Evolutionary conservation across 2,888 invertebrate genomes (phyloP).

Genomic region (Hirtodrosophila alboralis): DNA sequence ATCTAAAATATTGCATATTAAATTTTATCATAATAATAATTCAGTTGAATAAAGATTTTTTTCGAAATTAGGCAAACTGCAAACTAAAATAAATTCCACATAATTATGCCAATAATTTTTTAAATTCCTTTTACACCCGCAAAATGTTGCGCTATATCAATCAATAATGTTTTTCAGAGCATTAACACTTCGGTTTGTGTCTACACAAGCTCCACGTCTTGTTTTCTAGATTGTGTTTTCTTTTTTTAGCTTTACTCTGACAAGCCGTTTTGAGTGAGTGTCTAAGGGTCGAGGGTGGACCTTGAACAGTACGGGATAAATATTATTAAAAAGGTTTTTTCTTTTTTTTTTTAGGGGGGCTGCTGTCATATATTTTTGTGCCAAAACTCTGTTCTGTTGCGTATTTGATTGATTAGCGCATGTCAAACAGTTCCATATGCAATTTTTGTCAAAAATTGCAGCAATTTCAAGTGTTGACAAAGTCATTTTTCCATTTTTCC

Average conservation of each 20-base stretch:
- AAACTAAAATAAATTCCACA: too few relatives aligned
- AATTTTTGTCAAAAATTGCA: slow-evolving; percentile 32
- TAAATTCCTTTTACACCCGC: too few relatives aligned
- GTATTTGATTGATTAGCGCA: slow-evolving; percentile 68
- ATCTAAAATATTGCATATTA: too few relatives aligned
- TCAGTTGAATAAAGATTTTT: too few relatives aligned
- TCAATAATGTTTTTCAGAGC: slow-evolving; percentile 28
- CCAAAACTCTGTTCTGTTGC: background rate
- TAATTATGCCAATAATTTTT: too few relatives aligned
- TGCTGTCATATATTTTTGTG: slow-evolving; percentile 57
- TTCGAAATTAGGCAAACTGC: too few relatives aligned
- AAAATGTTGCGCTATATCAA: too few relatives aligned
- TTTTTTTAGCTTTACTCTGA: slow-evolving; percentile 53
- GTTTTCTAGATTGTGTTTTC: slow-evolving; percentile 41
- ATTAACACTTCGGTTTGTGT: background rate
- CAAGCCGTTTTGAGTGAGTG: slow-evolving; percentile 56
- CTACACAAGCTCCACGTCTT: slow-evolving; percentile 5
- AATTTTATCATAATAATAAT: too few relatives aligned
- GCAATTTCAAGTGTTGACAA: slow-evolving; percentile 63
- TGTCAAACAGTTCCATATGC: slow-evolving; percentile 61
- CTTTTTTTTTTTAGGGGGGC: too few relatives aligned
- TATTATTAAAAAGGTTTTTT: slow-evolving; percentile 76
- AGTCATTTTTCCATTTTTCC: slow-evolving; percentile 52
- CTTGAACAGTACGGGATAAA: slow-evolving; percentile 24
- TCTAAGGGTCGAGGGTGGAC: slow-evolving; percentile 39